Percentiles rank a stretch among this genome's conserved stretches.
Conservation (phyloP, 2,113 vertebrate genomes). For the Chinchilla lanigera region DNA sequence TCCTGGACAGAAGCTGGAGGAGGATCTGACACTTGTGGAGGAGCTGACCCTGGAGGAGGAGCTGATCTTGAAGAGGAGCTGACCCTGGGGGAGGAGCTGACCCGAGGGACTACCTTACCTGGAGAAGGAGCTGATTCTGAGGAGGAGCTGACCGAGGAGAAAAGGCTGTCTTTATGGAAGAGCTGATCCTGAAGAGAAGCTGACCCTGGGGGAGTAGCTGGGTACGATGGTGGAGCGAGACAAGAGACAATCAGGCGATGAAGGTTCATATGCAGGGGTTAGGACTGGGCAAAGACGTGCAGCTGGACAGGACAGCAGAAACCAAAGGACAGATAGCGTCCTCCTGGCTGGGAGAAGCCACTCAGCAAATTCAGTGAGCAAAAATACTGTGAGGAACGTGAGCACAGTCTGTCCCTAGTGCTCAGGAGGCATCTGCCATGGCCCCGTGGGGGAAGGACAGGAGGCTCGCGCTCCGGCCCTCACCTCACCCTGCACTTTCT, state of each 20-base stretch:
- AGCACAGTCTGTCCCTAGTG: accelerated
- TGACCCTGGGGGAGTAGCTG: not conserved
- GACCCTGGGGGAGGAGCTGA: not conserved
- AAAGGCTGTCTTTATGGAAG: too few relatives aligned
- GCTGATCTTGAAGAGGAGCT: not conserved
- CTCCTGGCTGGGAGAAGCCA: not conserved
- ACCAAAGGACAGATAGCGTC: accelerated
- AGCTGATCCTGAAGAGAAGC: not conserved
- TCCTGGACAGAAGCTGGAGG: not conserved
- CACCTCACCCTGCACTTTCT: accelerated
- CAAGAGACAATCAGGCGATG: accelerated
- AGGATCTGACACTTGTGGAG: not conserved
- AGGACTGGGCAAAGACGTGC: not conserved
- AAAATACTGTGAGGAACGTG: too few relatives aligned
- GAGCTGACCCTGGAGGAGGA: not conserved
- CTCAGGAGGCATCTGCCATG: not conserved
- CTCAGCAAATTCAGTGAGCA: accelerated
- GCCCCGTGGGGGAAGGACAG: accelerated
- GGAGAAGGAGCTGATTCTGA: not conserved
- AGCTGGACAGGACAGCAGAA: not conserved
- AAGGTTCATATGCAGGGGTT: too few relatives aligned
- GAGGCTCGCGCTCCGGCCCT: accelerated
- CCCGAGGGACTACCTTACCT: not conserved
- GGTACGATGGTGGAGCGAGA: not conserved
- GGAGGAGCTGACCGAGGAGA: too few relatives aligned